Conservation (phyloP, 2,797 vertebrate species). For the Etheostoma nigrum region DNA sequence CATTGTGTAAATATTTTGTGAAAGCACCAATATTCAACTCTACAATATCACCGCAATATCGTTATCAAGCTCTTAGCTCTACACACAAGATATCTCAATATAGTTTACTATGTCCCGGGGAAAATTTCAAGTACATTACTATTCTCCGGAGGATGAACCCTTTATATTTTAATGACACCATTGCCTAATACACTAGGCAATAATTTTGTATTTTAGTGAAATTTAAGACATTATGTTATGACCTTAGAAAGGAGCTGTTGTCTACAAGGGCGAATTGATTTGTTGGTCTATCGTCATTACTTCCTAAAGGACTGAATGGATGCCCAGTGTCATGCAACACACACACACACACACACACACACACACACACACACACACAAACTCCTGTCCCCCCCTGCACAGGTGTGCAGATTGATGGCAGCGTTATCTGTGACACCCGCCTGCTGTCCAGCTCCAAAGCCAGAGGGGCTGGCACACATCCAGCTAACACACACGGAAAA, state of each 20-base stretch:
- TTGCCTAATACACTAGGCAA: background rate
- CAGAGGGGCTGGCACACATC: conserved; percentile 58
- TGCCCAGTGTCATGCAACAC: too few species aligned
- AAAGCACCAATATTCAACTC: too few species aligned
- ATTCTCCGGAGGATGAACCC: background rate
- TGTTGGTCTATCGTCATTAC: background rate
- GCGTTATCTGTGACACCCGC: conserved; percentile 48
- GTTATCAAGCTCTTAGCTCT: too few species aligned
- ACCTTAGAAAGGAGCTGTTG: background rate
- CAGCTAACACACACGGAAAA: conserved; percentile 49
- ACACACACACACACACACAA: conserved; percentile 1
- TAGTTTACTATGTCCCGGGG: too few species aligned
- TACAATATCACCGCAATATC: too few species aligned
- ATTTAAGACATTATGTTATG: background rate
- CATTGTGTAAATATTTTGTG: too few species aligned
- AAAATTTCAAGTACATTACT: background rate
- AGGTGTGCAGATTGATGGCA: conserved; percentile 70
- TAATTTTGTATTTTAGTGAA: too few species aligned
- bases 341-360: conserved; percentile 8
- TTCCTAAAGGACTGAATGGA: background rate
- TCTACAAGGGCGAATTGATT: conserved; percentile 24
- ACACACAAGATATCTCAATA: background rate
- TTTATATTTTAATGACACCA: background rate
- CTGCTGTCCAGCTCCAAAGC: conserved; percentile 51
- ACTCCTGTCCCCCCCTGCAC: too few species aligned